These are phyloP conservation scores for Acleris literana DNA, from an alignment of 2,888 invertebrate species.

Conservation along the genomic window DNA sequence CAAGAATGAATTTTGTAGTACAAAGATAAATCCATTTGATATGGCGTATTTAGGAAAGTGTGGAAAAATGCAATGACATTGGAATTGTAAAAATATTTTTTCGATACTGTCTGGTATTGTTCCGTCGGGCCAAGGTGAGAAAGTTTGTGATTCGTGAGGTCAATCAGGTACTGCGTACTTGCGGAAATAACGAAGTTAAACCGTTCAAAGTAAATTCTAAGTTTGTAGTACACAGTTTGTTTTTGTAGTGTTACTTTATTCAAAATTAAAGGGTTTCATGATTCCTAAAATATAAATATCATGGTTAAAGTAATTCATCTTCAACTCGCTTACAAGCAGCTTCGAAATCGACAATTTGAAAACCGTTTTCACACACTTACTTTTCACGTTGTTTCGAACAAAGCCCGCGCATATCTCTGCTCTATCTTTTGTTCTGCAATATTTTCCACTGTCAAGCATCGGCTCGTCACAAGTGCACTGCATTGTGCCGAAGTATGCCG, in stretches of 20 bases:
- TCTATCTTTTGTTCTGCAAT: conserved; percentile 37
- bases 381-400: conserved; percentile 13
- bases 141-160: conserved; percentile 32
- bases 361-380: conserved; percentile 21
- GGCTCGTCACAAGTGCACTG: conserved; percentile 43
- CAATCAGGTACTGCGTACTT: conserved; percentile 23
- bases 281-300: too few species aligned
- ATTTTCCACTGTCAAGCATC: conserved; percentile 37
- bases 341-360: background rate
- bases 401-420: conserved; percentile 19
- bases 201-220: conserved; percentile 10
- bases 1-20: background rate
- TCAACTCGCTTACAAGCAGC: too few species aligned
- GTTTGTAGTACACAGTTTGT: too few species aligned
- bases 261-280: too few species aligned
- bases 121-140: conserved; percentile 27
- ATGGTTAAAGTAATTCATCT: too few species aligned
- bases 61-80: background rate
- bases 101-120: conserved; percentile 15
- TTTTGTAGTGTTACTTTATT: too few species aligned
- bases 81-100: conserved; percentile 10
- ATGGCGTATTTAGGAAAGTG: conserved; percentile 4
- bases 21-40: background rate
- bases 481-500: conserved; percentile 59
- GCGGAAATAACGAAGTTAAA: conserved; percentile 10